Evolutionary conservation across 2,888 invertebrate genomes (phyloP).

Genomic region (Dolichopus griseipennis): DNA sequence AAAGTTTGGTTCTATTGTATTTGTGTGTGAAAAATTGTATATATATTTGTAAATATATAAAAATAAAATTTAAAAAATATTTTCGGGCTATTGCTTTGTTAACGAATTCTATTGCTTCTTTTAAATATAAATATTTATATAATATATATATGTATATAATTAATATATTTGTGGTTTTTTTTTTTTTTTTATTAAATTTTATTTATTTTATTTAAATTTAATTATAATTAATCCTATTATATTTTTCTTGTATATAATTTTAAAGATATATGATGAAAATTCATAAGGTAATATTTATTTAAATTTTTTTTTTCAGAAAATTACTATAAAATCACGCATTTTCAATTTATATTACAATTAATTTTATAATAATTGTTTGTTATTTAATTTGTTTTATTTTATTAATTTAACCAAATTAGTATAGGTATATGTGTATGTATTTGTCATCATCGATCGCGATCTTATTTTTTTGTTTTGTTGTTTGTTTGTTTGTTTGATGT

Average conservation of each 20-base stretch:
- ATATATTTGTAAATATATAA: conserved; percentile 13
- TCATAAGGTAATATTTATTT: not conserved
- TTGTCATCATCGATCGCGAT: conserved; percentile 6
- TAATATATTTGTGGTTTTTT: conserved; percentile 19
- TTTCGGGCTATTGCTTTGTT: conserved; percentile 33
- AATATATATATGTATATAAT: not conserved
- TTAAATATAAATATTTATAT: not conserved
- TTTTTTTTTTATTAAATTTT: conserved; percentile 22
- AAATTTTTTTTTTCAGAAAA: not conserved
- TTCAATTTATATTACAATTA: not conserved
- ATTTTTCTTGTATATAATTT: not conserved
- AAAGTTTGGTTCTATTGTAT: conserved; percentile 14
- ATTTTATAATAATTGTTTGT: not conserved
- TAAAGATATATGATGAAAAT: not conserved
- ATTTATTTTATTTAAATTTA: conserved; percentile 17
- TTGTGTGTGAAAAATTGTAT: conserved; percentile 20
- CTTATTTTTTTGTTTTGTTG: not conserved
- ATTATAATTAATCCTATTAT: too few species aligned
- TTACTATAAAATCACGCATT: not conserved
- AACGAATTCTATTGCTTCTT: not conserved
- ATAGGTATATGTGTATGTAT: not conserved
- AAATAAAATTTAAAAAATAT: conserved; percentile 26
- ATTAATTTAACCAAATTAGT: conserved; percentile 1
- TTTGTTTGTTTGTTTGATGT: not conserved
- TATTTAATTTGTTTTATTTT: not conserved